Evolutionary conservation across 2,113 vertebrate genomes (phyloP), one percentile per base, ranked within the genome.

Genomic region (Lophotis ruficrista): DNA sequence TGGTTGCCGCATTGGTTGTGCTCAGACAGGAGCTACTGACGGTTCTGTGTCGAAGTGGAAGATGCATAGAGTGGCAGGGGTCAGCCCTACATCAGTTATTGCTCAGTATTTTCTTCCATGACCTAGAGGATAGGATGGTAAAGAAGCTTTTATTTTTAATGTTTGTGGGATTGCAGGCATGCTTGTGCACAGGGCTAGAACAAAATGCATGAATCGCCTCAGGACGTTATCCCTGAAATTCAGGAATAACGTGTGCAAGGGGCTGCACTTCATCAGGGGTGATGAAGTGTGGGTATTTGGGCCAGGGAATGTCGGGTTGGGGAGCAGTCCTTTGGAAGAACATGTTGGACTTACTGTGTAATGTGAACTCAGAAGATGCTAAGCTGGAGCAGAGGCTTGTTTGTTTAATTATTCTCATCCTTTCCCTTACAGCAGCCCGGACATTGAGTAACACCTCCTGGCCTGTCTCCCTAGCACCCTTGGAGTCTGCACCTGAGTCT

Each of bases 1-100:
- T 35, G 18, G 11, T 47, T 88, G 45, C 28, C 62, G 13, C 9
- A 30, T 81, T 25, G 30, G 28, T 41, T 75, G 37, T 62, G 47
- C 37, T 81, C 58, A 22, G 22, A 57, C 8, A 69, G 35, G 33
- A 79, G 45, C 12, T 68, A 33, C 25, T 0, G 0, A n/a, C 0
- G 3, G 48, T 18, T 81, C 50, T 57, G 54, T 41, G 37, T 54
- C 58, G 47, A 57, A 70, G 24, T n/a, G 27, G 45, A 80, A 66
- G 68, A 48, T 24, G 58, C 1, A 0, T n/a, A 27, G 62, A 58
- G 60, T 50, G 76, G 9, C 51, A 87, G 47, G 25, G 27, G 24
- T 81, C 54, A 54, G 41, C 43, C 68, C 37, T 31, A 7, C 3
- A 2, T 54, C 50, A 62, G 50, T 31, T 66, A 50, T 12, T 92